A percentile compares a stretch with the other conserved stretches of the same genome.
phyloP scores from a whole-genome alignment of 2,797 vertebrate genomes.

The Acanthornis magna region DNA sequence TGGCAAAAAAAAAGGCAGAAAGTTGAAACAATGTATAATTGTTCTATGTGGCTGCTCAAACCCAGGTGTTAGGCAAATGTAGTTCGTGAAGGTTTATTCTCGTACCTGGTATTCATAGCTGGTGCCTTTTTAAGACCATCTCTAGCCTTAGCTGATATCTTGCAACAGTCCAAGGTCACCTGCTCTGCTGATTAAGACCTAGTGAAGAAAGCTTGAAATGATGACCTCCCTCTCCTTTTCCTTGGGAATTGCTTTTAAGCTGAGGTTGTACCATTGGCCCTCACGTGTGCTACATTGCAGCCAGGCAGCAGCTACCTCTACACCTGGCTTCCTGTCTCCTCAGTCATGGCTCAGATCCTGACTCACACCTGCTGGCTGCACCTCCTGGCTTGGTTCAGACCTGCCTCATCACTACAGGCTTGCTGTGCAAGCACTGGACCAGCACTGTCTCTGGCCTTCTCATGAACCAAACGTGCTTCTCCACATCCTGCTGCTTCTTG shows the following conservation, averaged over 20 bases:
- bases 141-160: background rate
- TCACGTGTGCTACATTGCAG: rapidly evolving
- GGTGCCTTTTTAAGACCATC: background rate
- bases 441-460: background rate
- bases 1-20: background rate
- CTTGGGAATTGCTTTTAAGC: background rate
- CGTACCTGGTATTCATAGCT: background rate
- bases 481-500: background rate
- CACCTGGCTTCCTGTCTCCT: background rate
- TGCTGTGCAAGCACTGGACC: background rate
- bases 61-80: background rate
- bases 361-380: background rate
- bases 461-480: rapidly evolving
- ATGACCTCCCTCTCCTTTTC: background rate
- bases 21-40: background rate
- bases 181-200: background rate
- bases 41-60: background rate
- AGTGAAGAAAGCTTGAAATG: background rate
- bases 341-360: background rate
- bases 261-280: background rate
- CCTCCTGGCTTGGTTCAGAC: background rate
- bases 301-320: background rate
- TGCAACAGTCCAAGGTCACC: background rate
- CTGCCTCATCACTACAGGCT: background rate
- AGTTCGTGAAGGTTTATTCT: background rate